Percentiles rank a stretch among this genome's conserved stretches.
These are phyloP conservation scores for Lasioglossum vierecki DNA, from an alignment of 2,888 invertebrate species.

Conservation along the genomic window DNA sequence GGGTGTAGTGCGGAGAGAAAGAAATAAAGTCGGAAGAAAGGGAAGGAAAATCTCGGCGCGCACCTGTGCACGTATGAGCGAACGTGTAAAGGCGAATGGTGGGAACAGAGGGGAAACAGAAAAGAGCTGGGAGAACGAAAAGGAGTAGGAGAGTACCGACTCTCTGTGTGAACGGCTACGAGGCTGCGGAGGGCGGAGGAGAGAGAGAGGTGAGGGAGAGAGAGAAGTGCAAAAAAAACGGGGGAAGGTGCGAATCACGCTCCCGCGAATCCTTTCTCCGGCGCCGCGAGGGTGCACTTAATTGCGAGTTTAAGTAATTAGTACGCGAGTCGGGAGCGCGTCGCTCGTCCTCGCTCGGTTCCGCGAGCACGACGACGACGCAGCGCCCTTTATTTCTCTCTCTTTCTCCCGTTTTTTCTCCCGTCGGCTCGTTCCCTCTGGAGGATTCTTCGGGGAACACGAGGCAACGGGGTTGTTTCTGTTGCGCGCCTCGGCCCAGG, in stretches of 20 bases:
- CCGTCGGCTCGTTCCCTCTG: conserved; percentile 47
- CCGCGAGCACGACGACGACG: conserved; percentile 50
- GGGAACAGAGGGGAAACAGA: conserved; percentile 13
- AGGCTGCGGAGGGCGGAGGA: conserved; percentile 25
- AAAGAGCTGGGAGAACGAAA: conserved; percentile 37
- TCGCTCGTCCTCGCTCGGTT: conserved; percentile 60
- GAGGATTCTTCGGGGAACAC: conserved; percentile 57
- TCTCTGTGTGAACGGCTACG: conserved; percentile 7
- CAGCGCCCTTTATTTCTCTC: conserved; percentile 52
- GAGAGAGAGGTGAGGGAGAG: conserved; percentile 34
- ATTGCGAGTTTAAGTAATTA: conserved; percentile 79
- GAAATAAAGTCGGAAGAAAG: conserved; percentile 43
- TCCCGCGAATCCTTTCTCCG: conserved; percentile 75
- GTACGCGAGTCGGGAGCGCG: conserved; percentile 66
- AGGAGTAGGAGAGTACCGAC: background rate
- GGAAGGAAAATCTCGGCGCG: conserved; percentile 31
- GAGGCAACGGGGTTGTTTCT: conserved; percentile 52
- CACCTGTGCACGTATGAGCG: conserved; percentile 57
- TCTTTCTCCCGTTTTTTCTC: conserved; percentile 22
- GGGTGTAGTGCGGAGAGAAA: conserved; percentile 10
- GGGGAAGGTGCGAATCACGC: conserved; percentile 79
- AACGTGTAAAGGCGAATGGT: conserved; percentile 54
- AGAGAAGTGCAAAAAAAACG: conserved; percentile 67
- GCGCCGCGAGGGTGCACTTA: conserved; percentile 73
- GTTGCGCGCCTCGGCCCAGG: conserved; percentile 33